Percentiles rank a stretch among this genome's conserved stretches.
phyloP scores from a whole-genome alignment of 2,888 invertebrate species.

The Electrophaes corylata region DNA sequence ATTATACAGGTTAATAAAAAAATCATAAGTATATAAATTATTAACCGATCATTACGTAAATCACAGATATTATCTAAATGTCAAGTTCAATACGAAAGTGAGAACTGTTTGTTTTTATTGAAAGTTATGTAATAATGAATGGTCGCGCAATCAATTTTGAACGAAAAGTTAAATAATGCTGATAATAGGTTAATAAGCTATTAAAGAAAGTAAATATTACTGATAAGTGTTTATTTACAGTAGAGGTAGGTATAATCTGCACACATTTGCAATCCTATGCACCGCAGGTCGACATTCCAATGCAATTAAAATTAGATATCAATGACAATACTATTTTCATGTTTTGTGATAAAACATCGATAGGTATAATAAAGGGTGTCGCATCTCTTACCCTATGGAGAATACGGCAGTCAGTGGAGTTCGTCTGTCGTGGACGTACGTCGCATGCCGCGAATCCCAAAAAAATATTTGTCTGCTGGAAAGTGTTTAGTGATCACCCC shows the following conservation, averaged over 20 bases:
- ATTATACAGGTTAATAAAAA: too few relatives aligned
- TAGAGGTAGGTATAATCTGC: not conserved
- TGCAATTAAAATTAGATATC: too few relatives aligned
- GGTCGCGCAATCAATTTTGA: not conserved
- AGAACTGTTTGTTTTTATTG: too few relatives aligned
- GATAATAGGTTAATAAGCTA: not conserved
- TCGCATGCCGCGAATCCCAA: constrained; percentile 56
- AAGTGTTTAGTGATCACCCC: constrained; percentile 12
- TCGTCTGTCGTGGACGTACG: constrained; percentile 63
- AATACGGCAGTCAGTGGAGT: constrained; percentile 66
- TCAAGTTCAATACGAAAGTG: too few relatives aligned
- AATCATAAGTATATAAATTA: too few relatives aligned
- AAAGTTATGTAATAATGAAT: too few relatives aligned
- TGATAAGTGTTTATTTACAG: not conserved
- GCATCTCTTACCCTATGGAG: constrained; percentile 59
- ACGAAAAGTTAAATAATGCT: not conserved
- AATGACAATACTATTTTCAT: too few relatives aligned
- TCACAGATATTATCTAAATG: too few relatives aligned
- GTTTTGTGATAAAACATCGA: constrained; percentile 48
- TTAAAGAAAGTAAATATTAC: not conserved
- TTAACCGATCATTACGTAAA: too few relatives aligned
- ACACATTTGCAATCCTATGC: constrained; percentile 5
- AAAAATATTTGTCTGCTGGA: constrained; percentile 23
- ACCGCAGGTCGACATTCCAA: constrained; percentile 13
- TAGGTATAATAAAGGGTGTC: constrained; percentile 35